Evolutionary conservation across 92 coral and sea anemone genomes (phyloP).

Genomic region (Virgularia gustaviana): DNA sequence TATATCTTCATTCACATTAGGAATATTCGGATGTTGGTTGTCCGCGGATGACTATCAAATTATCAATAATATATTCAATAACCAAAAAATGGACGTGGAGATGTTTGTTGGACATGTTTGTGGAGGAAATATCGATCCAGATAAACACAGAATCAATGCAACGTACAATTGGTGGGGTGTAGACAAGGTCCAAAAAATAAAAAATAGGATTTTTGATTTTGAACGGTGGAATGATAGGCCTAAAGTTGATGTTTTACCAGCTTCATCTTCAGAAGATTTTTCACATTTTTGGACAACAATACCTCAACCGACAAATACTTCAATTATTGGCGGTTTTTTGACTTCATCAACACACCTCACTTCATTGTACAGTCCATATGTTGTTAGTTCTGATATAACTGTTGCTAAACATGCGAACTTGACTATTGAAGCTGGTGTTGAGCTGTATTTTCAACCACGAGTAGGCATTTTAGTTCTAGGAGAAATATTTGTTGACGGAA

Average conservation of each 20-base stretch:
- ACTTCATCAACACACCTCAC: conserved; percentile 38
- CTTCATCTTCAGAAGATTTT: not conserved
- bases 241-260: conserved; percentile 41
- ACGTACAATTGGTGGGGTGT: conserved; percentile 70
- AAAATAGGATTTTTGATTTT: conserved; percentile 50
- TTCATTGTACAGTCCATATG: conserved; percentile 50
- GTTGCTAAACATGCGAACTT: conserved; percentile 43
- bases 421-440: conserved; percentile 60
- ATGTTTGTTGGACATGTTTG: conserved; percentile 32
- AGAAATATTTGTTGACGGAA: conserved; percentile 55
- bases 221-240: conserved; percentile 51
- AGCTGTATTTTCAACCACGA: conserved; percentile 44
- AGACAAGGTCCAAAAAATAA: not conserved
- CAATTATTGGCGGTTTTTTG: conserved; percentile 32
- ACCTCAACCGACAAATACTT: not conserved
- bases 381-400: conserved; percentile 51
- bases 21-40: conserved; percentile 35
- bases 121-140: not conserved
- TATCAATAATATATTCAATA: conserved; percentile 41
- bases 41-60: conserved; percentile 15
- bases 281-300: not conserved
- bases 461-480: conserved; percentile 58
- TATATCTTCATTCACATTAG: not conserved
- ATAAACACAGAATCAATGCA: not conserved
- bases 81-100: conserved; percentile 42